phyloP scores from a whole-genome alignment of 1,140 invertebrate genomes.

The Drosophila pruinosa region DNA sequence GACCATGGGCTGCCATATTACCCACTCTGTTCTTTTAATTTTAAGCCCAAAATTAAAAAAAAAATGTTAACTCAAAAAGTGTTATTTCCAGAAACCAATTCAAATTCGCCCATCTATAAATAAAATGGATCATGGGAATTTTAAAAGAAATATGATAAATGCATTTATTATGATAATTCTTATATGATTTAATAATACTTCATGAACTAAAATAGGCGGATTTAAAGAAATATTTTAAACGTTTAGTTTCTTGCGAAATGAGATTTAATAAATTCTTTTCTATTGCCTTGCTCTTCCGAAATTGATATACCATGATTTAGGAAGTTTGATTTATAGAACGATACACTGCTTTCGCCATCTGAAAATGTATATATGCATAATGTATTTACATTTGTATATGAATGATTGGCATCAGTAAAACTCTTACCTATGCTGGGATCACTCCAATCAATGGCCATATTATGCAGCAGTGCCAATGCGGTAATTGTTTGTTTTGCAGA shows the following conservation, averaged over 20 bases:
- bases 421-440: slow-evolving; percentile 55
- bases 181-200: background rate
- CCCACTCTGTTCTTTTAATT: background rate
- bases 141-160: too few relatives aligned
- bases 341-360: slow-evolving; percentile 43
- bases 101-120: too few relatives aligned
- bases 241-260: slow-evolving; percentile 44
- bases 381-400: background rate
- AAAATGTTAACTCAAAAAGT: too few relatives aligned
- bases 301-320: slow-evolving; percentile 6
- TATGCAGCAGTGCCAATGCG: slow-evolving; percentile 65
- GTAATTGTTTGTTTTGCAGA: slow-evolving; percentile 66
- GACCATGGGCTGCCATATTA: background rate
- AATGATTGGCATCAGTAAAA: background rate
- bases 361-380: background rate
- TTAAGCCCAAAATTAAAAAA: too few relatives aligned
- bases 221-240: background rate
- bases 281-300: slow-evolving; percentile 46
- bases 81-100: too few relatives aligned
- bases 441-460: slow-evolving; percentile 77
- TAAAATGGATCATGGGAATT: too few relatives aligned
- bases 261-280: slow-evolving; percentile 63
- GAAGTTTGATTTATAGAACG: slow-evolving; percentile 38
- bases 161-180: too few relatives aligned
- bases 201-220: background rate